phyloP scores from a whole-genome alignment of 1,140 invertebrate species.

The Drosophila micromelanica region DNA sequence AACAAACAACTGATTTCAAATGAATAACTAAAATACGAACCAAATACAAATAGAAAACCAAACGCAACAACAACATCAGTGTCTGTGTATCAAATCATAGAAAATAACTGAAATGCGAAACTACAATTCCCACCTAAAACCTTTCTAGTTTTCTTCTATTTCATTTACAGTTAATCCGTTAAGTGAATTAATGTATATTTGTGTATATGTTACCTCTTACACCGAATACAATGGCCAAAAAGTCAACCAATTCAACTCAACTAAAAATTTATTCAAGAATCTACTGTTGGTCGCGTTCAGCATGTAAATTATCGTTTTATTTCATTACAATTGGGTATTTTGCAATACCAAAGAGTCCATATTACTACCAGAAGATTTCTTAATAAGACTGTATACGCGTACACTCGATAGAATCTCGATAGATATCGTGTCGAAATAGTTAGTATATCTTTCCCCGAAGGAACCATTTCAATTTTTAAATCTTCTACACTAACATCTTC shows the following conservation, averaged over 20 bases:
- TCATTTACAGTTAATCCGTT: constrained; percentile 54
- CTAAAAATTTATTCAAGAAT: constrained; percentile 11
- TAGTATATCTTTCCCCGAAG: constrained; percentile 11
- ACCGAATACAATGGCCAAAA: constrained; percentile 43
- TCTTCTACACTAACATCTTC: constrained; percentile 5
- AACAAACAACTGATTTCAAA: constrained; percentile 60
- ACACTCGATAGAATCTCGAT: constrained; percentile 19
- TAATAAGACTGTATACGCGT: constrained; percentile 79
- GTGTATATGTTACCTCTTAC: constrained; percentile 57
- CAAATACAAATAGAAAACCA: constrained; percentile 29
- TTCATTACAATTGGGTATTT: constrained; percentile 72
- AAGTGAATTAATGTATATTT: constrained; percentile 50
- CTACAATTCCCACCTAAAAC: constrained; percentile 57
- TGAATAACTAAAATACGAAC: constrained; percentile 45
- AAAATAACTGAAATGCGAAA: constrained; percentile 59
- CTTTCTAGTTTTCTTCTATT: constrained; percentile 64
- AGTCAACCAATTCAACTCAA: constrained; percentile 37
- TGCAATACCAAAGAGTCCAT: constrained; percentile 84
- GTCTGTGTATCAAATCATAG: constrained; percentile 40
- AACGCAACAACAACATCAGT: constrained; percentile 44
- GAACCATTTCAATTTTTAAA: neutral
- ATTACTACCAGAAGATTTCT: constrained; percentile 85
- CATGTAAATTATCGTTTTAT: constrained; percentile 46
- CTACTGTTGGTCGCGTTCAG: constrained; percentile 52
- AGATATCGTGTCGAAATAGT: constrained; percentile 3